A percentile compares a stretch with the other conserved stretches of the same genome.
Conservation (phyloP, 2,797 vertebrate species). For the Euthynnus affinis region DNA sequence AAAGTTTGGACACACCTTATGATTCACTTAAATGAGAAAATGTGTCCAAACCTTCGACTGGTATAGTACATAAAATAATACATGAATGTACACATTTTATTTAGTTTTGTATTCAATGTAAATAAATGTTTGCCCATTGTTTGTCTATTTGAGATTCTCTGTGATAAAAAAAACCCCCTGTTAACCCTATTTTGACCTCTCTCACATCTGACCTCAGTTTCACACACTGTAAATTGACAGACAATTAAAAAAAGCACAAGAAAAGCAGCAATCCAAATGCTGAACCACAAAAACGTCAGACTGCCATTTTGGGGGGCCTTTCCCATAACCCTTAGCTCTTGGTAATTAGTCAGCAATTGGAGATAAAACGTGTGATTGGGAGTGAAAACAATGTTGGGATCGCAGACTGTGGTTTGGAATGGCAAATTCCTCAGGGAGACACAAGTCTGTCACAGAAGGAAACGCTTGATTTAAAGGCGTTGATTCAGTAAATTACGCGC, state of each 20-base stretch:
- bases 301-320: conserved; percentile 78
- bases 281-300: conserved; percentile 82
- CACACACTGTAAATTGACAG: conserved; percentile 76
- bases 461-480: conserved; percentile 86
- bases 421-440: conserved; percentile 84
- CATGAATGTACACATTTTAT: neutral
- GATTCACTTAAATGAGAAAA: neutral
- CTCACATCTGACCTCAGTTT: conserved; percentile 77
- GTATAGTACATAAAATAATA: neutral
- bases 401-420: conserved; percentile 86
- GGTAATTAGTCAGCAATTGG: conserved; percentile 87
- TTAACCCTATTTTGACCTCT: conserved; percentile 74
- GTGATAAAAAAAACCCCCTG: conserved; percentile 2
- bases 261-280: conserved; percentile 78
- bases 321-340: conserved; percentile 79
- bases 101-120: neutral
- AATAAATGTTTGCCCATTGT: neutral
- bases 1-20: neutral
- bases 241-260: conserved; percentile 75
- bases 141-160: conserved; percentile 42
- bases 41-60: neutral
- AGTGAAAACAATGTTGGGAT: conserved; percentile 81
- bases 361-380: conserved; percentile 84
- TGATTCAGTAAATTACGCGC: conserved; percentile 84
- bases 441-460: conserved; percentile 84